These are phyloP conservation scores for Phasia obesa DNA, from an alignment of 2,888 invertebrate genomes.

Conservation along the genomic window DNA sequence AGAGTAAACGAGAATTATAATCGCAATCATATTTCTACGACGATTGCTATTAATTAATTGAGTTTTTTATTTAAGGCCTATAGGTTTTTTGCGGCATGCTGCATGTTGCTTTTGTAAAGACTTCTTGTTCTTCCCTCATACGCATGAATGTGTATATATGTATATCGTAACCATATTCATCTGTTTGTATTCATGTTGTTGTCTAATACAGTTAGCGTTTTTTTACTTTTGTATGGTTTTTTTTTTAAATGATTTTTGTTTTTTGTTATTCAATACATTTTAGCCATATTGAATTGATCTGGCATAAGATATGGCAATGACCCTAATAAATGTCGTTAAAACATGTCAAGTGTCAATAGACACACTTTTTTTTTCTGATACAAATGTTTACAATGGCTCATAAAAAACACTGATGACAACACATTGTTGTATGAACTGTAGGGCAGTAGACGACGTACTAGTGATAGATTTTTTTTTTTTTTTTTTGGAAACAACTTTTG, in stretches of 20 bases:
- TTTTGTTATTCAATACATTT: conserved; percentile 26
- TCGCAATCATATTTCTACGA: too few species aligned
- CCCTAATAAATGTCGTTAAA: conserved; percentile 69
- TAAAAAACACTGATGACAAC: conserved; percentile 42
- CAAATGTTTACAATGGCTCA: conserved; percentile 63
- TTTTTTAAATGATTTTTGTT: neutral
- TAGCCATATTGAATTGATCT: conserved; percentile 29
- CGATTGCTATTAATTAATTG: too few species aligned
- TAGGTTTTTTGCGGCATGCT: too few species aligned
- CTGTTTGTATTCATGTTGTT: neutral
- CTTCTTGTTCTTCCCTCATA: too few species aligned
- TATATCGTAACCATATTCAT: too few species aligned
- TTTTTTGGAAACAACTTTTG: conserved; percentile 1
- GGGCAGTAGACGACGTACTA: neutral
- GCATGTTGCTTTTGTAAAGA: too few species aligned
- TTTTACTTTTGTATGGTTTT: neutral
- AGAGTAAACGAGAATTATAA: too few species aligned
- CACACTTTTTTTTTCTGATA: conserved; percentile 36
- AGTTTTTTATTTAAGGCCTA: too few species aligned
- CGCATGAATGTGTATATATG: too few species aligned
- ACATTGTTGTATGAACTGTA: conserved; percentile 44
- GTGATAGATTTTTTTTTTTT: neutral
- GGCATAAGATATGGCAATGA: conserved; percentile 63
- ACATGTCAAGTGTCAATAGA: conserved; percentile 71
- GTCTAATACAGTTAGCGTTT: conserved; percentile 9